These are phyloP conservation scores for Rhyzopertha dominica DNA, from an alignment of 1,140 invertebrate species.

Conservation along the genomic window DNA sequence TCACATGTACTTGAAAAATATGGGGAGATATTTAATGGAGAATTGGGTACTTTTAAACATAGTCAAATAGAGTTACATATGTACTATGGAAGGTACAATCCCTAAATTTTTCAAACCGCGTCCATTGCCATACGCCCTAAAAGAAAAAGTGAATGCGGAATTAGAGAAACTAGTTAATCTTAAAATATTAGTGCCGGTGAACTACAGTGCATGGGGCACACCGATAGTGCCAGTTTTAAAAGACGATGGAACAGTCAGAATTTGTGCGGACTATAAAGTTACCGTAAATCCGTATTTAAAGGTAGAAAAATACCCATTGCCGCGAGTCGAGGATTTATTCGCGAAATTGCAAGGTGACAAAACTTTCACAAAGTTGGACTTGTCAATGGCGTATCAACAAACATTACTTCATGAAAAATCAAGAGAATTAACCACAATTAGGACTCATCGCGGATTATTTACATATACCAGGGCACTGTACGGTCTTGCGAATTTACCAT, in stretches of 20 bases:
- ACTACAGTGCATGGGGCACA: too few relatives aligned
- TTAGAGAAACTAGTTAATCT: too few relatives aligned
- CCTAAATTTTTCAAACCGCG: too few relatives aligned
- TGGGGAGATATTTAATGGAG: too few relatives aligned
- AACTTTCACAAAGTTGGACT: not conserved
- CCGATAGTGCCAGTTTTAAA: too few relatives aligned
- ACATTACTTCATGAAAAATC: not conserved
- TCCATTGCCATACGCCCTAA: too few relatives aligned
- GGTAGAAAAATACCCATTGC: not conserved
- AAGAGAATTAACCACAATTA: constrained; percentile 1
- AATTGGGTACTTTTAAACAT: too few relatives aligned
- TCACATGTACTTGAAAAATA: too few relatives aligned
- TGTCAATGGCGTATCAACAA: not conserved
- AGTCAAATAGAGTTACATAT: too few relatives aligned
- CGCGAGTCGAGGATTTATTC: not conserved
- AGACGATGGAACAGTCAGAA: not conserved
- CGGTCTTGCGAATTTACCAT: not conserved
- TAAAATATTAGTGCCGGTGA: too few relatives aligned
- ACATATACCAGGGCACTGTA: not conserved
- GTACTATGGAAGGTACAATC: too few relatives aligned
- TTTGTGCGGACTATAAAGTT: not conserved
- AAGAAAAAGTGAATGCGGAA: too few relatives aligned
- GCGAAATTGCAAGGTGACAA: not conserved
- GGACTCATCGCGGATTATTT: constrained; percentile 4
- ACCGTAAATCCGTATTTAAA: not conserved